Base-by-base conservation (phyloP, 2,888 invertebrate genomes). In the Rutpela maculata region DNA sequence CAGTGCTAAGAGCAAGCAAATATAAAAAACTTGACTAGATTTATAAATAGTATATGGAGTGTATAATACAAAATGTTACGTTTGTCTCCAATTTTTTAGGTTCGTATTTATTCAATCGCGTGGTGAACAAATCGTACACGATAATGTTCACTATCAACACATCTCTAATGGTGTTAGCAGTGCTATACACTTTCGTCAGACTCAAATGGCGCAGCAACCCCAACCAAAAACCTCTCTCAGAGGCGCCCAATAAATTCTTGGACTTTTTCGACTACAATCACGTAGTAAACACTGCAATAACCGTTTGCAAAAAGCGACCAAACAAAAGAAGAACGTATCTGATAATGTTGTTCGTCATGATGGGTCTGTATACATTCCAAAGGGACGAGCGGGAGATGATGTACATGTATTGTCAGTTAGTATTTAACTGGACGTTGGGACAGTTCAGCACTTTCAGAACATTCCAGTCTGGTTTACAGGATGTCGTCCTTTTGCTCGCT, bases 361-460 rank as follows among this genome's bases (percentile, higher is more conserved):
- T 96, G 95, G 93, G 93, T 0, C 90, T 95, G 68, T 96, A 96
- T 84, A 95, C 95, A 67, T 96, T 96, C 87, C 96, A 96, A 88
- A 92, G 96, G 86, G 97, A 97, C 87, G 97, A 97, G 86, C 93
- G 93, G 80, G 93, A 93, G 19, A 94, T 95, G 86, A 91, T 94
- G 85, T 96, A 93, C 83, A 88, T 97, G 67, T 97, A 95, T 86
- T 94, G 95, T 0, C 92, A 93, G 70, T 90, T 93, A 50, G 93
- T 94, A 55, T 95, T 96, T 85, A 88, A 93, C 74, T 97, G 97
- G 96, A 91, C 93, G 63, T 91, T 94, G 0, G 89, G 91, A 0
- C 90, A 91, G 12, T 96, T 92, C 86, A 97, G 96, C 85, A 91
- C 92, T 81, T 97, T 95, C 84, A 79, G 82, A 84, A 95, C 95